Evolutionary conservation across 2,888 invertebrate species (phyloP), one percentile per base, ranked within the genome.

Genomic region (Corbicula japonica): DNA sequence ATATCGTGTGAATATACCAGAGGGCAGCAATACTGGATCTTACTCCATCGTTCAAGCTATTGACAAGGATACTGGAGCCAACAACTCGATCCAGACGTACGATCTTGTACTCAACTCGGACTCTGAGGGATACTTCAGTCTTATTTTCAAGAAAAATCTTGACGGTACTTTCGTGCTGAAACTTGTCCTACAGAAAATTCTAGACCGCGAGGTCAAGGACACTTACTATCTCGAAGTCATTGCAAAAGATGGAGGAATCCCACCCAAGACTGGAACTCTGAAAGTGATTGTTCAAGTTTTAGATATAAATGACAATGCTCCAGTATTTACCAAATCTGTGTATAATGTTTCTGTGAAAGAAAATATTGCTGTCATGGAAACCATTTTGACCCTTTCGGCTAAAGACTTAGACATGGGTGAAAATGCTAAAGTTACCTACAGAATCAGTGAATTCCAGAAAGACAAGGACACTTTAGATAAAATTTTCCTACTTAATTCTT

Each of bases 391-490:
- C 21, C 96, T 98, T 0, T 95, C 96, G 21, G 98, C 98, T 0
- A 95, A 95, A 6, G 98, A 99, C 92, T 95, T 95, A 38, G 98
- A 98, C 91, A 95, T 96, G 84, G 98, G 97, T 4, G 95, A 95
- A 10, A 98, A 98, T 92, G 96, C 94, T 3, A 92, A 94, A 65
- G 92, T 95, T n/a, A 86, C 91, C 21, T 95, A 94, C 89, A 92
- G 93, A 88, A 93, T 92, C 15, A 87, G 87, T 46, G 79, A 83
- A 18, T 84, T 83, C 44, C 86, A 87, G 41, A 76, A 82, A 15
- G 73, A 77, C 32, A 77, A 73, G 28, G 78, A 80, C 32, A 26
- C 65, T 12, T 70, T 89, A 8, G 75, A 83, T 32, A 56, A 80
- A 30, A 73, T 86, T 50, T 91, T 91, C 66, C 58, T 60, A n/a